These are phyloP conservation scores for Chelonoidis abingdonii DNA, from an alignment of 2,113 vertebrate species.

Conservation along the genomic window DNA sequence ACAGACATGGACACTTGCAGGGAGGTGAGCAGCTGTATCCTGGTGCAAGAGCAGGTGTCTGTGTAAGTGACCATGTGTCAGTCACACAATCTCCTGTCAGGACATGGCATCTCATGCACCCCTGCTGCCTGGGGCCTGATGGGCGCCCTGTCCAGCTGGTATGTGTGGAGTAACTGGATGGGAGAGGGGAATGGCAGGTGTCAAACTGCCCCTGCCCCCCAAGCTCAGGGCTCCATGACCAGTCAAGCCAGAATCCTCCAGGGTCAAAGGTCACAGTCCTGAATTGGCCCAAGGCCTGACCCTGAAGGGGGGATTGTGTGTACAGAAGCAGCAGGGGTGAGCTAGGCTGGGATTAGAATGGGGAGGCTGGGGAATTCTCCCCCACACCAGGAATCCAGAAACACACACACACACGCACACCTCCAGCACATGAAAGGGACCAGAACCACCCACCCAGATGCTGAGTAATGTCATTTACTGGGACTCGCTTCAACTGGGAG, in stretches of 20 bases:
- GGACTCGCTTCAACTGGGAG: neutral
- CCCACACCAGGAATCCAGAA: neutral
- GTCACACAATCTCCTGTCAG: neutral
- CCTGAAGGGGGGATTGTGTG: neutral
- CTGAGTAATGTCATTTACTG: neutral
- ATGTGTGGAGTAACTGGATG: neutral
- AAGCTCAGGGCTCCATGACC: neutral
- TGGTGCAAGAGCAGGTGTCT: neutral
- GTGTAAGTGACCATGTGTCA: neutral
- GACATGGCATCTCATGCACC: neutral
- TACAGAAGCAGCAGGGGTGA: neutral
- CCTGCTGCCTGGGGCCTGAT: neutral
- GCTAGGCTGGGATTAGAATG: neutral
- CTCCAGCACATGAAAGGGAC: neutral
- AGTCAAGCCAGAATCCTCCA: neutral
- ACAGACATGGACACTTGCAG: neutral
- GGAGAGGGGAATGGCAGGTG: neutral
- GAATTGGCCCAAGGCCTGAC: neutral
- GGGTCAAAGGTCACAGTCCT: neutral
- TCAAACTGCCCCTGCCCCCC: neutral
- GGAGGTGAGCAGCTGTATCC: neutral
- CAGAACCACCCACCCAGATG: neutral
- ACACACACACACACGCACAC: fast-evolving
- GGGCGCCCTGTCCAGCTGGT: conserved; percentile 72
- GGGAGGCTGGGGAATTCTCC: neutral